Percentiles rank a stretch among this genome's conserved stretches.
Conservation (phyloP, 2,888 invertebrate genomes). For the Andrena trimmerana region DNA sequence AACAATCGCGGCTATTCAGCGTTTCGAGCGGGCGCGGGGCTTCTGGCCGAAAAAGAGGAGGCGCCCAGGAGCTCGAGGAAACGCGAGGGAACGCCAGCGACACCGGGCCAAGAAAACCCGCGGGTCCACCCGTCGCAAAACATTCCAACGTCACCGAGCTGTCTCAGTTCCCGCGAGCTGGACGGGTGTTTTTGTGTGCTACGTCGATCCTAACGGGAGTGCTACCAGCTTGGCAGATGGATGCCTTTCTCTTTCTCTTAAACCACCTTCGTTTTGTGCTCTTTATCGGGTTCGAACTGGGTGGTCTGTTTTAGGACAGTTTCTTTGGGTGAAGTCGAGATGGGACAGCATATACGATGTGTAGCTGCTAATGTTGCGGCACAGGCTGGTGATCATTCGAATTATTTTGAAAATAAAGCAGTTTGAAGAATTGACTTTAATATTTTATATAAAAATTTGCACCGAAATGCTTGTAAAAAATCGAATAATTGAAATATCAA, state of each 20-base stretch:
- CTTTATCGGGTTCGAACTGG: too few relatives aligned
- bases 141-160: conserved; percentile 63
- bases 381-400: too few relatives aligned
- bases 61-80: neutral
- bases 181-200: conserved; percentile 57
- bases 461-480: too few relatives aligned
- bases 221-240: conserved; percentile 11
- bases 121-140: conserved; percentile 49
- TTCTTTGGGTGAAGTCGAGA: too few relatives aligned
- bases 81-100: neutral
- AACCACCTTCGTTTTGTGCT: neutral
- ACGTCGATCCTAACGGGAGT: conserved; percentile 27
- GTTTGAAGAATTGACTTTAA: too few relatives aligned
- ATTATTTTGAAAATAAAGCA: too few relatives aligned
- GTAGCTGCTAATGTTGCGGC: too few relatives aligned
- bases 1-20: conserved; percentile 49
- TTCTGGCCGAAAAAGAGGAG: conserved; percentile 2
- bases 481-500: too few relatives aligned
- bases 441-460: too few relatives aligned
- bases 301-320: too few relatives aligned
- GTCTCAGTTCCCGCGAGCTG: conserved; percentile 56
- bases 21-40: conserved; percentile 5
- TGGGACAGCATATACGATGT: too few relatives aligned
- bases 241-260: conserved; percentile 7
- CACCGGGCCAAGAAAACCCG: conserved; percentile 37